Evolutionary conservation across 64 coral and sea anemone species (phyloP).

Genomic region (Orbicella faveolata): DNA sequence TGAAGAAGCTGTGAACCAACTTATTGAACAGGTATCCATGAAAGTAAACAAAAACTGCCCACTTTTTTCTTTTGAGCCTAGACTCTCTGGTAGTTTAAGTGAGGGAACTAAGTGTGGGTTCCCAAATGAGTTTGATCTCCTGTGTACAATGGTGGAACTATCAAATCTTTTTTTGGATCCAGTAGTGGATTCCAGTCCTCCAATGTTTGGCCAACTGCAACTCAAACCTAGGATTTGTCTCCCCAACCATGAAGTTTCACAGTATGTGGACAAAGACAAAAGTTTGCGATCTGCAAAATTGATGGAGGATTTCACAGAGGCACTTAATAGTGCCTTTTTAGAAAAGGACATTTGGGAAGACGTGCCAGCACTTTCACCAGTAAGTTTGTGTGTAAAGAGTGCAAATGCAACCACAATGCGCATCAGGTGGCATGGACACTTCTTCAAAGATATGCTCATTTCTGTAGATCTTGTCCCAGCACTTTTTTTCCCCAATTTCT

Average conservation of each 20-base stretch:
- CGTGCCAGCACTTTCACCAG: no score
- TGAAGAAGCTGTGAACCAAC: slow-evolving; percentile 33
- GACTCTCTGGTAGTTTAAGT: slow-evolving; percentile 15
- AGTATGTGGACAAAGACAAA: slow-evolving; percentile 26
- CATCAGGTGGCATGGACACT: no score
- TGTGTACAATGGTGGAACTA: no score
- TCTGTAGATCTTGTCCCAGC: no score
- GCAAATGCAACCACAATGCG: no score
- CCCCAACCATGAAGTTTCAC: neutral
- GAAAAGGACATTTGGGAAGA: neutral
- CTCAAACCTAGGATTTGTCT: no score
- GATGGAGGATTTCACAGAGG: slow-evolving; percentile 22
- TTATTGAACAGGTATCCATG: neutral
- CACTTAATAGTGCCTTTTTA: slow-evolving; percentile 15
- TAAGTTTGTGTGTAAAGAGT: no score
- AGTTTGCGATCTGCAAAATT: slow-evolving; percentile 30
- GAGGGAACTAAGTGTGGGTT: slow-evolving; percentile 30
- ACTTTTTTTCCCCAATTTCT: no score
- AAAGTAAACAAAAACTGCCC: slow-evolving; percentile 37
- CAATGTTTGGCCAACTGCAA: no score
- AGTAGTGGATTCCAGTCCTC: no score
- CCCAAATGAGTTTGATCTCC: neutral
- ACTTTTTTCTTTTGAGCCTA: slow-evolving; percentile 50
- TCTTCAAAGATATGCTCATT: no score
- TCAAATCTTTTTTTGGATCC: no score